These are phyloP conservation scores for Enteromius thamalakanensis DNA, from an alignment of 2,797 vertebrate genomes.

Conservation along the genomic window DNA sequence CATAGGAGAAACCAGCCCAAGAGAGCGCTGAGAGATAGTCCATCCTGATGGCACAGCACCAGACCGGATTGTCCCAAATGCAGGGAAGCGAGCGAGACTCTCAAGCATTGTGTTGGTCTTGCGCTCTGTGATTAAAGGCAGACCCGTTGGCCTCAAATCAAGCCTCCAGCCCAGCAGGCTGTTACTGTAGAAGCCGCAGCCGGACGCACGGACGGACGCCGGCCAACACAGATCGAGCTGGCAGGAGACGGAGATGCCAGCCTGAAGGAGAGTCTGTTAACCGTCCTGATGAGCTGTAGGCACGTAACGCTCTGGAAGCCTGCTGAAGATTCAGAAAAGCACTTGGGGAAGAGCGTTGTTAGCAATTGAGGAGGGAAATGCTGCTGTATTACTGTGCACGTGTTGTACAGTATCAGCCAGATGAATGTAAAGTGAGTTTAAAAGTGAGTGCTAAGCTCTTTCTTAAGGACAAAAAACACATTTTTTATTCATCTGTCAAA, in stretches of 20 bases:
- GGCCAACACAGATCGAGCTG: slow-evolving; percentile 41
- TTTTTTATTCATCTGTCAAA: no score
- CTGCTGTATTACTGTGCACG: neutral
- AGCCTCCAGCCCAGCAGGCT: slow-evolving; percentile 65
- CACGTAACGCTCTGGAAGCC: neutral
- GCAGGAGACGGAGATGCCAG: slow-evolving; percentile 46
- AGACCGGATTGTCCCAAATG: neutral
- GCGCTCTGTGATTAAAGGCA: slow-evolving; percentile 54
- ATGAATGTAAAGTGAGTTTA: neutral
- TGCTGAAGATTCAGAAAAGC: slow-evolving; percentile 2
- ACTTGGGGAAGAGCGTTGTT: slow-evolving; percentile 7
- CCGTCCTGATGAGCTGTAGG: slow-evolving; percentile 15
- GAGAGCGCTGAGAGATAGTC: neutral
- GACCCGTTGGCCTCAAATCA: slow-evolving; percentile 38
- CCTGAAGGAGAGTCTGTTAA: slow-evolving; percentile 39
- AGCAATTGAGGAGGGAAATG: slow-evolving; percentile 29
- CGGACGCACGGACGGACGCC: slow-evolving; percentile 56
- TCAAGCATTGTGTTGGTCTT: slow-evolving; percentile 28
- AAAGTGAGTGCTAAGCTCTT: neutral
- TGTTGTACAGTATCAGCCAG: neutral
- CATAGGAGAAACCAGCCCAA: neutral
- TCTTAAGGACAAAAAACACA: no score
- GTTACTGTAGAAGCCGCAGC: slow-evolving; percentile 72
- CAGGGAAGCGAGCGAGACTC: slow-evolving; percentile 12
- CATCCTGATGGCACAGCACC: slow-evolving; percentile 10